Evolutionary conservation across 2,888 invertebrate genomes (phyloP), one percentile per base, ranked within the genome.

Genomic region (Drosophila mimica): DNA sequence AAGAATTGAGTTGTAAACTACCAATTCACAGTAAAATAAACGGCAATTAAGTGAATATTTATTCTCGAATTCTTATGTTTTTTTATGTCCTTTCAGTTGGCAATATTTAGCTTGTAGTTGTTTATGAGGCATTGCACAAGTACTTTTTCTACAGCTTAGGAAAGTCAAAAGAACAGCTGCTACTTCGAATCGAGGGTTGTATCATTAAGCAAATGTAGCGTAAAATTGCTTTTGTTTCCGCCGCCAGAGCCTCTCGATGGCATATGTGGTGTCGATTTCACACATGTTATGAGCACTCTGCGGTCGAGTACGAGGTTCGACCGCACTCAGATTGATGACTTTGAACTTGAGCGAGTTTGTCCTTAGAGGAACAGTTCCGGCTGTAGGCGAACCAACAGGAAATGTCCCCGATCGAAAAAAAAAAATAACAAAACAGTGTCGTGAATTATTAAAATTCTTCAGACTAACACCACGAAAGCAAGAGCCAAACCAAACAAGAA

Each of bases 231-330:
- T 86, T 81, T 74, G 75, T 79, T 86, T 87, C 82, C 81, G 76
- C 83, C 85, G 74, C 74, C 61, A 70, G 74, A 49, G 64, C 63
- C 62, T 46, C 75, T 25, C 52, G 61, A 67, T 70, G 68, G 70
- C 84, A 83, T 74, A 78, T 79, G 88, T 73, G 81, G 91, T 90
- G 91, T 91, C 90, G 83, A 91, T 91, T 91, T 91, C 91, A 91
- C 91, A 89, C 91, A 87, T 91, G 87, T 82, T 89, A 86, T 83
- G 79, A 76, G 64, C 65, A 74, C 79, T 87, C 65, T 85, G 80
- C 71, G 89, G 87, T 80, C 57, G 64, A 63, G 58, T 74, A 20
- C 52, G 59, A 75, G 63, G 52, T 60, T 34, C 49, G 53, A 59
- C 62, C 61, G 53, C 51, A 66, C 77, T 81, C 81, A 82, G 83